phyloP scores from a whole-genome alignment of 2,113 vertebrate genomes.

The Jaculus jaculus region DNA sequence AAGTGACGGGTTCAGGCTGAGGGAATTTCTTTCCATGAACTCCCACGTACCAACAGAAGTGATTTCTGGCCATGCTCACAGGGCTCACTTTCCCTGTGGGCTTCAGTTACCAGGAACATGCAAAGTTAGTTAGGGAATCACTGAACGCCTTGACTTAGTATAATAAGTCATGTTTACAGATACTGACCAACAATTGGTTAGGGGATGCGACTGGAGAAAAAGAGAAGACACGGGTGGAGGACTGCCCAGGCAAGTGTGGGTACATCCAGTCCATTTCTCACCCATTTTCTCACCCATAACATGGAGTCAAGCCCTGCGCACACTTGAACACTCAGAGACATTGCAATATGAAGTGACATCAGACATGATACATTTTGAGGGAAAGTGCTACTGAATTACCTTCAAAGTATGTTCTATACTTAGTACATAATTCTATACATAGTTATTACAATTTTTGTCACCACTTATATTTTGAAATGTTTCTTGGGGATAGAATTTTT shows the following conservation, averaged over 20 bases:
- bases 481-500: not conserved
- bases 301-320: not conserved
- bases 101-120: constrained; percentile 1
- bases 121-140: not conserved
- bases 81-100: not conserved
- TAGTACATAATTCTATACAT: not conserved
- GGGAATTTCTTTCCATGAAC: not conserved
- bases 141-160: not conserved
- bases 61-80: not conserved
- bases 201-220: not conserved
- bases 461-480: constrained; percentile 23
- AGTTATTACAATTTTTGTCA: not conserved
- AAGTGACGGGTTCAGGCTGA: not conserved
- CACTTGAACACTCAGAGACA: not conserved
- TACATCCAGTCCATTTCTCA: not conserved
- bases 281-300: not conserved
- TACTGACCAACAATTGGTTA: not conserved
- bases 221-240: not conserved
- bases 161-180: not conserved
- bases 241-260: not conserved
- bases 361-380: not conserved
- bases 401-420: not conserved
- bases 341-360: not conserved
- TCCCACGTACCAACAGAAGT: not conserved
- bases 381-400: not conserved